These are phyloP conservation scores for Furcifer pardalis DNA, from an alignment of 2,797 vertebrate species.

Conservation along the genomic window DNA sequence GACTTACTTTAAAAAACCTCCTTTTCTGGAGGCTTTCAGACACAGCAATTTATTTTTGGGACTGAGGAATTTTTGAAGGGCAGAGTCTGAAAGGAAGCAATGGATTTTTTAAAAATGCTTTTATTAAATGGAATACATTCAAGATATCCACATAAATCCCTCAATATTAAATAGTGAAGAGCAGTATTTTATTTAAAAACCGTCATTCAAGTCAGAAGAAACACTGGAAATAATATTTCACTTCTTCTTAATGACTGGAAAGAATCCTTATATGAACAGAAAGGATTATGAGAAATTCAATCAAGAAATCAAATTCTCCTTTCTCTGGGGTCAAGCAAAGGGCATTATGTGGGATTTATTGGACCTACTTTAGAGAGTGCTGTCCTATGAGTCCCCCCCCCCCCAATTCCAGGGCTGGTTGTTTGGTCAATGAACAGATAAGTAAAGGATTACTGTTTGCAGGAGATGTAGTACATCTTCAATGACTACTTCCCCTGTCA, in stretches of 20 bases:
- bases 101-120: conserved; percentile 43
- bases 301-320: conserved; percentile 24
- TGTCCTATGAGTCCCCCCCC: background rate
- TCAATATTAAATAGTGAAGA: conserved; percentile 39
- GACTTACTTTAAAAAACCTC: no score
- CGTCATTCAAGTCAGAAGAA: conserved; percentile 31
- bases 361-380: background rate
- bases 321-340: background rate
- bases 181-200: conserved; percentile 53
- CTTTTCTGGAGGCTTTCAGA: no score
- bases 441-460: background rate
- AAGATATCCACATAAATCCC: conserved; percentile 42
- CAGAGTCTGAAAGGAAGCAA: conserved; percentile 35
- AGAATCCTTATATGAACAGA: background rate
- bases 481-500: background rate
- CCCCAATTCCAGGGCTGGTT: background rate
- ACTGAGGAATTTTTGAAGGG: no score
- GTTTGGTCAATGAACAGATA: background rate
- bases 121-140: conserved; percentile 27
- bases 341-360: background rate
- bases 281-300: conserved; percentile 11
- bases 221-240: background rate
- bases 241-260: background rate
- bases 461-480: background rate
- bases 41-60: no score